Evolutionary conservation across 53 echinoderm and acorn worm genomes (phyloP), one percentile per base, ranked within the genome.

Genomic region (Pentamera pediparva): DNA sequence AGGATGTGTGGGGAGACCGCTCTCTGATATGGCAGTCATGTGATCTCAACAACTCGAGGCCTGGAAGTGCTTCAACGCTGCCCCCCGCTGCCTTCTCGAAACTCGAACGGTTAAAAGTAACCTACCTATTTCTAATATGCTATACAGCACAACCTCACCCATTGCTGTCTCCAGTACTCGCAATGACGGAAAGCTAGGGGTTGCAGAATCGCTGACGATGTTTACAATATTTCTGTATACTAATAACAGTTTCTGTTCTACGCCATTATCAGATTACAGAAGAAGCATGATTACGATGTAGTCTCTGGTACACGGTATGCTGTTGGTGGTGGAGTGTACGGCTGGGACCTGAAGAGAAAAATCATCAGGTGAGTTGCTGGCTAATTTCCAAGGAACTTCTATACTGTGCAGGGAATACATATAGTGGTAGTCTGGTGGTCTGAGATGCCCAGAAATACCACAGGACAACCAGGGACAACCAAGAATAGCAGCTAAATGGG

Each of bases 331-430:
- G 98, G 98, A 27, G 98, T 98, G 38, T 86, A 98, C 48, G 98
- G 98, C 47, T 98, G 98, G 98, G 98, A 98, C 51, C 79, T 98
- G 18, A 98, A 91, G 59, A 83, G 98, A 63, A 98, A 98, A 64
- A 43, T 98, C 2, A 98, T 98, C 56, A 98, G 98, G 98, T 92
- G 51, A 74, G 39, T 10, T 41, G 15, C 43, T 41, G 43, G 43
- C 43, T 10, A 15, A 8, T 10, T 41, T 41, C 15, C 43, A 41
- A 41, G 15, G 43, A 8, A 10, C 15, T 41, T 41, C 15, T 41
- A 41, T 15, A 8, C 43, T 41, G 5, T n/a, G n/a, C n/a, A 43
- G 45, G 17, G 10, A 43, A 17, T 17, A 43, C 17, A 9, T 11
- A 43, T 43, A 11, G 9, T 11, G 45, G 45, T 11, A 43, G 17